Conservation (phyloP, 2,113 vertebrate species). For the Paramisgurnus dabryanus region DNA sequence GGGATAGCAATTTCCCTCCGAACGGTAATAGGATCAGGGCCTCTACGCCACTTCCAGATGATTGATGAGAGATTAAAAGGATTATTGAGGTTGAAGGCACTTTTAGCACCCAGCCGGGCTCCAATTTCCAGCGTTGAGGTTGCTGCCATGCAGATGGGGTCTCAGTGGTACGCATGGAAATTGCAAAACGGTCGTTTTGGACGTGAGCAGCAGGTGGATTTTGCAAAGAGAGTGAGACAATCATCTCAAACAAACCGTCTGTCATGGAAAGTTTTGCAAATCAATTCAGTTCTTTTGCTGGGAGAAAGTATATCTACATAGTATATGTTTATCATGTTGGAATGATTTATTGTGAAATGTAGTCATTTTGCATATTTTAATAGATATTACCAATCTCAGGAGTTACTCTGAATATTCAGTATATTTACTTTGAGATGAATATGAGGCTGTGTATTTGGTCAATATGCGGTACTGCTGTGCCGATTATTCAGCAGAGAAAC, state of each 20-base stretch:
- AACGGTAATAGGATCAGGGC: slow-evolving; percentile 72
- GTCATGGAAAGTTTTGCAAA: not conserved
- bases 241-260: slow-evolving; percentile 58
- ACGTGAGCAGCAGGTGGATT: slow-evolving; percentile 49
- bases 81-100: slow-evolving; percentile 76
- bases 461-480: no score
- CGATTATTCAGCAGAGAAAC: no score
- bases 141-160: slow-evolving; percentile 72
- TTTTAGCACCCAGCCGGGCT: slow-evolving; percentile 73
- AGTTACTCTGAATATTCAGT: no score
- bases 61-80: slow-evolving; percentile 84
- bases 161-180: slow-evolving; percentile 56
- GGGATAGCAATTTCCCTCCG: slow-evolving; percentile 63
- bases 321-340: no score
- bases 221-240: slow-evolving; percentile 56
- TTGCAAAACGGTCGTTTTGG: slow-evolving; percentile 50
- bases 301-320: not conserved
- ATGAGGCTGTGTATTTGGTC: no score
- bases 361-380: no score
- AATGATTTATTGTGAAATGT: not conserved
- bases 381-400: no score
- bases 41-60: slow-evolving; percentile 67
- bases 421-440: no score
- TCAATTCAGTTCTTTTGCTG: not conserved
- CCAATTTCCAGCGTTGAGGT: slow-evolving; percentile 66